phyloP scores from a whole-genome alignment of 2,113 vertebrate genomes.

The Passer montanus region DNA sequence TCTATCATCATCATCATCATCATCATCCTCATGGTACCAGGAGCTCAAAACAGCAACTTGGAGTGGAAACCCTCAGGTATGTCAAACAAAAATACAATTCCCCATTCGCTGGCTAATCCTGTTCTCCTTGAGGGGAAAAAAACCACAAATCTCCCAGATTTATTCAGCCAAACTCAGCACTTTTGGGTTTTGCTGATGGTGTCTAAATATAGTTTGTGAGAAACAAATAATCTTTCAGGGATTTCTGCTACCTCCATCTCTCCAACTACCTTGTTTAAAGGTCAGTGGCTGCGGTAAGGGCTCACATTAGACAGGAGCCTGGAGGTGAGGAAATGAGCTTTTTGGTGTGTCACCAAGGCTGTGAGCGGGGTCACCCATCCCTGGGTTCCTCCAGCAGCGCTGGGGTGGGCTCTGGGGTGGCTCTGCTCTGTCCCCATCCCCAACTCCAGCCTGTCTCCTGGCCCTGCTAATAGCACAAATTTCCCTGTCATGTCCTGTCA shows the following conservation, averaged over 20 bases:
- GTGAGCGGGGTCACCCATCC: neutral
- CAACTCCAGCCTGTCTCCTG: neutral
- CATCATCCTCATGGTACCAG: neutral
- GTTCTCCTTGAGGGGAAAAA: neutral
- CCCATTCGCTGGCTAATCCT: neutral
- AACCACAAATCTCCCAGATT: neutral
- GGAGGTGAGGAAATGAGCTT: neutral
- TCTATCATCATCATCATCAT: neutral
- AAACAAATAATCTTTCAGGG: conserved; percentile 46
- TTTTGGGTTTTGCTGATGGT: conserved; percentile 4
- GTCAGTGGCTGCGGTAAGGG: rapidly evolving
- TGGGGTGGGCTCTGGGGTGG: neutral
- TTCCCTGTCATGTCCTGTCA: rapidly evolving
- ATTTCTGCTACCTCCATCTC: neutral
- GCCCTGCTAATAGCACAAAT: neutral
- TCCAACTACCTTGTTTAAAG: neutral
- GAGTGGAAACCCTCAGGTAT: conserved; percentile 59
- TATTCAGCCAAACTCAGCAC: conserved; percentile 56
- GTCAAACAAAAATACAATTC: conserved; percentile 51
- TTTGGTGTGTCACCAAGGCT: neutral
- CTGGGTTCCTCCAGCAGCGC: neutral
- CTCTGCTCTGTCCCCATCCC: neutral
- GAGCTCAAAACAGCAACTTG: neutral
- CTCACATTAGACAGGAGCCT: neutral
- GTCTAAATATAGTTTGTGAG: conserved; percentile 41